Base-by-base conservation (phyloP, 2,113 vertebrate species). In the Polypterus bichir region DNA sequence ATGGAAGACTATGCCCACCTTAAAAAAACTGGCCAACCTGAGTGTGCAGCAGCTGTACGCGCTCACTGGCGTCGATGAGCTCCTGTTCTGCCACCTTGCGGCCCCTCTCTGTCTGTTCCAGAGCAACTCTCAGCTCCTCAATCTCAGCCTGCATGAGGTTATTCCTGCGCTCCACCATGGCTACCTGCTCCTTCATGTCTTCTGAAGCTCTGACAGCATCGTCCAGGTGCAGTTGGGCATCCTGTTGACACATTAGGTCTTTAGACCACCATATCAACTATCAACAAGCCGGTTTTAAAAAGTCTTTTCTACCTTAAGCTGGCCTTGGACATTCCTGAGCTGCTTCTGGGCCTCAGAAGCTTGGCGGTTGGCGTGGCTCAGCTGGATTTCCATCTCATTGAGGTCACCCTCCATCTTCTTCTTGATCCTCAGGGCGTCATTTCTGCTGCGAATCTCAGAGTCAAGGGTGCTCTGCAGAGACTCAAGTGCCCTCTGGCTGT, bases 141-240 rank as follows among this genome's bases (percentile, higher is more conserved):
- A 70, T 45, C 62, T 89, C 86, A 70, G 87, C 79, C 68, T 85
- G 86, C 73, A 85, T 48, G 57, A 94, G 68, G 47, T 75, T 71
- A 7, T 82, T 84, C 64, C 91, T 84, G 65, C 89, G 87, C 71
- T 94, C 91, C 63, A 84, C 75, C 79, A 90, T 81, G 56, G 79
- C 78, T 49, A 88, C 73, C 53, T 92, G 91, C 67, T 94, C 91
- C 66, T 92, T 92, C 63, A 90, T 78, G 54, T 91, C 89, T 0
- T 92, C 89, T 47, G 88, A 81, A 3, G 70, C 3, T 6, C 89
- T 77, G 2, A 88, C 0, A 4, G 86, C 79, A 53, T 90, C 90
- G 0, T 93, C 89, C 76, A 91, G 2, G 0, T 90, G 87, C 0
- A 89, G 10, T 68, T 89, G 86, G 1, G 82, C 79, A 62, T 89